Evolutionary conservation across 2,113 vertebrate species (phyloP).

Genomic region (Hemichromis elongatus): DNA sequence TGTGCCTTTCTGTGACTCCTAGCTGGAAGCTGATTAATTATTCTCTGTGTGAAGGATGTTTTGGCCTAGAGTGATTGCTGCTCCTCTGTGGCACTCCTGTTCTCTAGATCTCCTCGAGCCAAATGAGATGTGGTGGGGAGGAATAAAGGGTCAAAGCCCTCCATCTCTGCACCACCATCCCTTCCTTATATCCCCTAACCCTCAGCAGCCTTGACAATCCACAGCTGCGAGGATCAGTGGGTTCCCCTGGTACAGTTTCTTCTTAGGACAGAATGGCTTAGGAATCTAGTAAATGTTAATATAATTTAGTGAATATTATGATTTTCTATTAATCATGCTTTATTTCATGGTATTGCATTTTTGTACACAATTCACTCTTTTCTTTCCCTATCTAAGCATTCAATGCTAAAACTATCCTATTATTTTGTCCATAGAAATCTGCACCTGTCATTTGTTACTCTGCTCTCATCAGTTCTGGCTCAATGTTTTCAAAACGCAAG

Average conservation of each 20-base stretch:
- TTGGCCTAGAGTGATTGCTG: constrained; percentile 49
- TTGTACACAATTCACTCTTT: neutral
- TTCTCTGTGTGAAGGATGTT: constrained; percentile 57
- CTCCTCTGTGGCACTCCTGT: constrained; percentile 43
- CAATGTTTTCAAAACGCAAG: neutral
- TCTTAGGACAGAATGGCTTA: constrained; percentile 41
- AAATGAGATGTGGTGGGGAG: constrained; percentile 41
- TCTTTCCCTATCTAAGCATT: neutral
- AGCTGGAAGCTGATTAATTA: constrained; percentile 67
- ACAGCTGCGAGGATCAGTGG: constrained; percentile 5
- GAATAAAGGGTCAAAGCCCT: constrained; percentile 50
- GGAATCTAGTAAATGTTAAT: constrained; percentile 53
- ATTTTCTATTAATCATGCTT: constrained; percentile 5
- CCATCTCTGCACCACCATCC: neutral
- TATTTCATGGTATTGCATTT: constrained; percentile 34
- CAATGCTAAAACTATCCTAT: neutral
- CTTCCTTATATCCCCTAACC: neutral
- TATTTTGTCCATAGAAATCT: neutral
- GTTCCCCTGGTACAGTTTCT: constrained; percentile 32
- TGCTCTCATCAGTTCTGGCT: constrained; percentile 4
- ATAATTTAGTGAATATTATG: constrained; percentile 54
- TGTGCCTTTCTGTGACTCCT: neutral
- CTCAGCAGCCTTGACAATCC: constrained; percentile 3
- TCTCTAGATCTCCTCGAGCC: constrained; percentile 43
- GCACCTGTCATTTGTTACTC: neutral